Conservation (phyloP, 2,888 invertebrate species). For the Pseudococcus viburni region DNA sequence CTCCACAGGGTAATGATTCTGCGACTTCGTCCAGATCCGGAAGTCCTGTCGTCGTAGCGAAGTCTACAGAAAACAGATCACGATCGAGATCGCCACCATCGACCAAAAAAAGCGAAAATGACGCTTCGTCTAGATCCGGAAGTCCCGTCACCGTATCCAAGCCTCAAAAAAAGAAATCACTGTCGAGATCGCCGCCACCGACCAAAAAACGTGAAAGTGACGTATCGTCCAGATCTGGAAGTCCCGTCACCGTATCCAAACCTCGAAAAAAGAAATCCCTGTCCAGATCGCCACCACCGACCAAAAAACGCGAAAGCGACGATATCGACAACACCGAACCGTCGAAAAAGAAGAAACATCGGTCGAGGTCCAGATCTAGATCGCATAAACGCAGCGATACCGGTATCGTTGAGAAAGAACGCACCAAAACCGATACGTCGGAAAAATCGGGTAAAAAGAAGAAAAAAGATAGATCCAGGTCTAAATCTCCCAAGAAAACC, state of each 20-base stretch:
- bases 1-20: too few relatives aligned
- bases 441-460: background rate
- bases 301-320: background rate
- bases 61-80: too few relatives aligned
- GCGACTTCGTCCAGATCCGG: too few relatives aligned
- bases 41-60: too few relatives aligned
- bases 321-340: background rate
- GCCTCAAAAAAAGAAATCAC: background rate
- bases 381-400: conserved; percentile 1
- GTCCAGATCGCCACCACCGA: background rate
- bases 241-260: background rate
- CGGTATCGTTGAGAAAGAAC: background rate
- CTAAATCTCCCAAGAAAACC: conserved; percentile 11
- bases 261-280: background rate
- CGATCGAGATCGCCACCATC: background rate
- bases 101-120: background rate
- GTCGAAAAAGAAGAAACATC: conserved; percentile 16
- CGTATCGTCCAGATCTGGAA: background rate
- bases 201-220: background rate
- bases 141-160: background rate
- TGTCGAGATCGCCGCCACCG: background rate
- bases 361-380: conserved; percentile 22
- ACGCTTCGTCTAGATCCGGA: background rate
- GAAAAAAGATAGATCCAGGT: conserved; percentile 1
- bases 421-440: background rate